Evolutionary conservation across 2,113 vertebrate genomes (phyloP), one percentile per base, ranked within the genome.

Genomic region (Microtus pennsylvanicus): DNA sequence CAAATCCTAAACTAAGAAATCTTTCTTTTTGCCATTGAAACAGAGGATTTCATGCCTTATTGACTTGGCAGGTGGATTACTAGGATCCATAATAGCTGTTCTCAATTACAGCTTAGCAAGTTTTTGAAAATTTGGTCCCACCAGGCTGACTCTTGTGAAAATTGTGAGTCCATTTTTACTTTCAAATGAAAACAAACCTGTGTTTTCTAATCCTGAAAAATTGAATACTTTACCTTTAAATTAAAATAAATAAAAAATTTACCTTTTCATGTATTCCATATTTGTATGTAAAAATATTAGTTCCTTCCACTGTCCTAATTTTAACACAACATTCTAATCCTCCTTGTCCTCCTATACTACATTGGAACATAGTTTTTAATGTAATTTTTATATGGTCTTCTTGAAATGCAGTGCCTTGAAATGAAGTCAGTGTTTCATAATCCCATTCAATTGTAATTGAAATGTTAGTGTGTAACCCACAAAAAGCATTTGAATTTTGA

Each of bases 401-500:
- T 87, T 95, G 69, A 89, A 86, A 72, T 72, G 14, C 0, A 42
- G 33, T 72, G 63, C 63, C 3, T 76, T 90, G 50, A 85, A 93
- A 76, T 83, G 50, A 76, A 47, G 14, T 16, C 38, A n/a, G 7
- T 72, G 24, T 74, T 88, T 93, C 33, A 22, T 42, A 76, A 33
- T 50, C 1, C 28, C 7, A 50, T 90, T 22, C 10, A 65, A 1
- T 77, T 42, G 24, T 85, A 38, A 85, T 70, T 72, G 38, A 93
- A 89, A 69, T 89, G 67, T 67, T 77, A 70, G 2, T 12, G 63
- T 69, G 11, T n/a, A 80, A 87, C 11, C 58, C 55, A 26, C 72
- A 90, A 95, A 90, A 95, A 58, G 63, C 7, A 86, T 12, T 80
- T 90, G 76, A 85, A 85, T 28, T 69, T 89, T 87, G 67, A 6